A percentile compares a stretch with the other conserved stretches of the same genome.
Conservation (phyloP, 2,113 vertebrate species). For the Eclectus roratus region DNA sequence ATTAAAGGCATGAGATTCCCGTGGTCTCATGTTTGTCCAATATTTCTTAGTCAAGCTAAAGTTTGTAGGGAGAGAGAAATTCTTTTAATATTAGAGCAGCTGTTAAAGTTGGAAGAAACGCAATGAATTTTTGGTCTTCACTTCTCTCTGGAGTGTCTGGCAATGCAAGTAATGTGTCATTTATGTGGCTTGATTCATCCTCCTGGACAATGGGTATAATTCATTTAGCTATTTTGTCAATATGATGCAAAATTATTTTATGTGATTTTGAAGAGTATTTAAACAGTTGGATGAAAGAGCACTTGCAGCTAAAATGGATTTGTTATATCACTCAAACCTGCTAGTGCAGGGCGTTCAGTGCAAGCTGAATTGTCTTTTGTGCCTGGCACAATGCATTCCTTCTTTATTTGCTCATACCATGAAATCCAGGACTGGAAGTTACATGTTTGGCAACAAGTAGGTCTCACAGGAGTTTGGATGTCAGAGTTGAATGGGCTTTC, state of each 20-base stretch:
- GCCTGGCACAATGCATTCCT: background rate
- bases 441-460: background rate
- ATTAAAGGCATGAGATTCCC: background rate
- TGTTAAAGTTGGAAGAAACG: background rate
- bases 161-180: background rate
- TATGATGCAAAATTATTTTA: background rate
- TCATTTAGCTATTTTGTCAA: background rate
- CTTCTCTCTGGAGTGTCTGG: background rate
- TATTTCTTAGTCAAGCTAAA: background rate
- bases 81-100: background rate
- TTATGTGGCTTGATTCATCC: background rate
- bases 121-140: background rate
- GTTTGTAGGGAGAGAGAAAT: background rate
- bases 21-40: background rate
- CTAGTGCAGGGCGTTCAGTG: background rate
- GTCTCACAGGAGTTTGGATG: background rate
- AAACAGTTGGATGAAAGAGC: background rate
- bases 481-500: background rate
- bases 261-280: background rate
- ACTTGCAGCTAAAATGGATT: background rate
- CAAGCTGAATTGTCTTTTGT: background rate
- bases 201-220: background rate
- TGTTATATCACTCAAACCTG: background rate
- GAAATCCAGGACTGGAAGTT: background rate
- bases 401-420: background rate